Evolutionary conservation across 1,140 invertebrate genomes (phyloP), one percentile per base, ranked within the genome.

Genomic region (Drosophila orosa): DNA sequence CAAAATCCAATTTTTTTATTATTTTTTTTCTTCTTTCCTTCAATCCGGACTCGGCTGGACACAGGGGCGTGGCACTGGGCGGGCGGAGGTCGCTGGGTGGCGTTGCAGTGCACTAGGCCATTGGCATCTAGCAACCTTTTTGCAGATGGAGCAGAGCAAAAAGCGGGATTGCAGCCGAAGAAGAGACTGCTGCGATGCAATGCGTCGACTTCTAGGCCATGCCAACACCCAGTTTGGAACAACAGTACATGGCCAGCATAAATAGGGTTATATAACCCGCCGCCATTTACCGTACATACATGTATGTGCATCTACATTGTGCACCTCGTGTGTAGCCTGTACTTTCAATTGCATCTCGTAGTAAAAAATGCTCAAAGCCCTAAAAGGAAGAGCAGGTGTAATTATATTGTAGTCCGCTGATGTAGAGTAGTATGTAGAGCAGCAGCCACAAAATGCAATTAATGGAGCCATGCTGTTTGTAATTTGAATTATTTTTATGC

Each of bases 91-190:
- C 60, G 33, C 22, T 29, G 39, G 37, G 52, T 52, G 48, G 35
- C n/a, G 27, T 58, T 62, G 59, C 65, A 87, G 84, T 89, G 83
- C 83, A 87, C 83, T 87, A 87, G 83, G 83, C 83, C 83, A 87
- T 87, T 87, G 84, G 83, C 83, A 87, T 87, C 80, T 77, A 35
- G 66, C 80, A 84, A 85, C 81, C 81, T 84, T 76, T 80, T 66
- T 52, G 39, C 63, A 27, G 40, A 60, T 63, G 56, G 55, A 40
- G 10, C 31, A 31, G 33, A 44, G 31, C 44, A 42, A 33, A 39
- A 39, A 57, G 69, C 71, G 69, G 74, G 48, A 83, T 79, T 84
- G 81, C 81, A 80, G 81, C 63, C 65, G 37, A 35, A 54, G 50
- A 48, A 29, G 24, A 71, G 65, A 39, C 39, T 31, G 40, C 39